Percentiles rank a stretch among this genome's conserved stretches.
Evolutionary conservation across 2,888 invertebrate species (phyloP).

Genomic region (Argyra leucocephala): DNA sequence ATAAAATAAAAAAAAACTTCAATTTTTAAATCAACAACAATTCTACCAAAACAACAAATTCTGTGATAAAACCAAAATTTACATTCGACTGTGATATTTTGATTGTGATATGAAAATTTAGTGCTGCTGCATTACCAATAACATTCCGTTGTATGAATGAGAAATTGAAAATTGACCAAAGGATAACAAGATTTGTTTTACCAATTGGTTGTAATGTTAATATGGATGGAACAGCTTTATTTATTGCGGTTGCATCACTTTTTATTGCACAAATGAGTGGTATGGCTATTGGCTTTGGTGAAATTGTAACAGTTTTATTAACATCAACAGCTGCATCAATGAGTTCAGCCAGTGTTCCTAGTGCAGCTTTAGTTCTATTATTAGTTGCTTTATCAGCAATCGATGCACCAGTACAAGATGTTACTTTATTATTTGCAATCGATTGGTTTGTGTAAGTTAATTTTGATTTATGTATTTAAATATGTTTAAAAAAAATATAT

Average conservation of each 20-base stretch:
- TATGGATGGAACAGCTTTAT: slow-evolving; percentile 85
- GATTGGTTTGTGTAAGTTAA: slow-evolving; percentile 82
- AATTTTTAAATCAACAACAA: too few species aligned
- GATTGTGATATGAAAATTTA: slow-evolving; percentile 34
- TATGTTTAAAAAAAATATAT: background rate
- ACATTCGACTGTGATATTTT: background rate
- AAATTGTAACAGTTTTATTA: slow-evolving; percentile 74
- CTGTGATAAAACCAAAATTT: background rate
- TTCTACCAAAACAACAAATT: background rate
- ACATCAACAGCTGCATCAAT: slow-evolving; percentile 81
- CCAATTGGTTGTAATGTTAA: slow-evolving; percentile 89
- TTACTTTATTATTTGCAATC: slow-evolving; percentile 72
- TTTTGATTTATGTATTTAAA: background rate
- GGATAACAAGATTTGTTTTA: slow-evolving; percentile 77
- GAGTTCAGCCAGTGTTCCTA: slow-evolving; percentile 79
- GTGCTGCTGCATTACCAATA: slow-evolving; percentile 80
- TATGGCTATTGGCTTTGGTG: slow-evolving; percentile 67
- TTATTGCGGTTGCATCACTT: slow-evolving; percentile 76
- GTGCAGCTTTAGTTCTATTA: slow-evolving; percentile 72
- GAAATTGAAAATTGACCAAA: slow-evolving; percentile 66
- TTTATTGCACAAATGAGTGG: slow-evolving; percentile 82
- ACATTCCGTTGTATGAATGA: slow-evolving; percentile 81
- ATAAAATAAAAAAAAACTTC: too few species aligned
- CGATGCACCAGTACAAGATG: slow-evolving; percentile 71
- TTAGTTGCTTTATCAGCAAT: slow-evolving; percentile 73